phyloP scores from a whole-genome alignment of 37 sponge, comb jelly and placozoan species.

The Agelas oroides region DNA sequence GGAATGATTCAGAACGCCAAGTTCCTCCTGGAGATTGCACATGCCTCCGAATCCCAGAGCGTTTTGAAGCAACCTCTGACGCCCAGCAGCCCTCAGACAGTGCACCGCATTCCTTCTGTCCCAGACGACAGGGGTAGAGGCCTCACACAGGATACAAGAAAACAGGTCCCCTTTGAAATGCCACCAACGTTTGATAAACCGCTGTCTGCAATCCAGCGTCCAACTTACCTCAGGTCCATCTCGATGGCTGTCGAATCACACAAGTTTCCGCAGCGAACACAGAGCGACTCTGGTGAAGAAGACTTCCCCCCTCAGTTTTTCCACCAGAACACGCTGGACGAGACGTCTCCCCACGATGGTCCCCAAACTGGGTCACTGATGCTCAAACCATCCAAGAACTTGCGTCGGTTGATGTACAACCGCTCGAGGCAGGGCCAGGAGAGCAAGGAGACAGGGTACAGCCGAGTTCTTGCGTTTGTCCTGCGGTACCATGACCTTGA shows the following conservation, averaged over 20 bases:
- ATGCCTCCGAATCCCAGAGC: slow-evolving; percentile 10
- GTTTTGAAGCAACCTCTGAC: neutral
- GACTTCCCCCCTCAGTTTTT: neutral
- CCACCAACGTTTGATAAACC: too few relatives aligned
- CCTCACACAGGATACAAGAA: neutral
- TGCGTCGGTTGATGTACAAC: slow-evolving; percentile 72
- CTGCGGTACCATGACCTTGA: slow-evolving; percentile 77
- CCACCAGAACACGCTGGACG: slow-evolving; percentile 6
- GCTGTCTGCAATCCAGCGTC: neutral
- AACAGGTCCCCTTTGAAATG: neutral
- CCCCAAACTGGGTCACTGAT: neutral
- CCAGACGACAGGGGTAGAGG: neutral
- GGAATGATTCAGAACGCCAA: slow-evolving; percentile 83
- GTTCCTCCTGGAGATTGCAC: slow-evolving; percentile 84
- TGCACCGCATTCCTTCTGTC: neutral
- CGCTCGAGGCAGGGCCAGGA: slow-evolving; percentile 56
- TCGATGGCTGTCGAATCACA: slow-evolving; percentile 12
- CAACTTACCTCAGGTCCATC: neutral
- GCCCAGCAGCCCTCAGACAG: neutral
- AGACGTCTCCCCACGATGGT: neutral
- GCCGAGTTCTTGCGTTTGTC: slow-evolving; percentile 65
- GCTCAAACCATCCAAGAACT: slow-evolving; percentile 67
- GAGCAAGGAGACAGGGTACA: slow-evolving; percentile 66
- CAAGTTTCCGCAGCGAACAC: neutral
- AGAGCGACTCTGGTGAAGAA: slow-evolving; percentile 37